Conservation (phyloP, 2,113 vertebrate species). For the Pithys albifrons region DNA sequence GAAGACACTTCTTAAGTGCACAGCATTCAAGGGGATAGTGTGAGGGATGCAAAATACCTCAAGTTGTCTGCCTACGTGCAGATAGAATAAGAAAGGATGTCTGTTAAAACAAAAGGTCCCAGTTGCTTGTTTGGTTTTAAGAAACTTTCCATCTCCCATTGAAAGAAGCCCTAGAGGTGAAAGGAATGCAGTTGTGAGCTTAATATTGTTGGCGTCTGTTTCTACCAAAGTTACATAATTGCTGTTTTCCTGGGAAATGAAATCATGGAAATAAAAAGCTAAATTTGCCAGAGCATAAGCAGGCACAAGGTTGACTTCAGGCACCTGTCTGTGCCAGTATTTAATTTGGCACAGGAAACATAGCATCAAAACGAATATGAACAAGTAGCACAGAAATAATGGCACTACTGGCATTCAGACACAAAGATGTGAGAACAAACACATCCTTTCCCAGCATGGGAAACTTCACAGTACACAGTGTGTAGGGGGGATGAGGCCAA, state of each 20-base stretch:
- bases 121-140: slow-evolving; percentile 53
- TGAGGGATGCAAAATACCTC: background rate
- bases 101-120: slow-evolving; percentile 47
- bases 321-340: slow-evolving; percentile 56
- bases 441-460: background rate
- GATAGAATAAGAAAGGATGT: background rate
- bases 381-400: slow-evolving; percentile 38
- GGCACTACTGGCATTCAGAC: slow-evolving; percentile 9
- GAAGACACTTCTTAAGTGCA: background rate
- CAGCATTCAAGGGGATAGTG: fast-evolving
- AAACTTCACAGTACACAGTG: background rate
- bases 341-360: slow-evolving; percentile 44
- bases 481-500: background rate
- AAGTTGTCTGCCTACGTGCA: slow-evolving; percentile 34
- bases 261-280: slow-evolving; percentile 52
- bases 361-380: slow-evolving; percentile 48
- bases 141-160: slow-evolving; percentile 61
- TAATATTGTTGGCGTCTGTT: slow-evolving; percentile 26
- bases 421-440: background rate
- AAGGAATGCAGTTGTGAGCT: background rate
- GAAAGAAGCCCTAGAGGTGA: slow-evolving; percentile 30
- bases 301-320: slow-evolving; percentile 58
- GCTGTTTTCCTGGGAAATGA: slow-evolving; percentile 54
- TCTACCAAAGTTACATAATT: slow-evolving; percentile 49
- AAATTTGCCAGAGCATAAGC: slow-evolving; percentile 15